phyloP scores from a whole-genome alignment of 2,888 invertebrate genomes.

The Xestoiulus laeticollis region DNA sequence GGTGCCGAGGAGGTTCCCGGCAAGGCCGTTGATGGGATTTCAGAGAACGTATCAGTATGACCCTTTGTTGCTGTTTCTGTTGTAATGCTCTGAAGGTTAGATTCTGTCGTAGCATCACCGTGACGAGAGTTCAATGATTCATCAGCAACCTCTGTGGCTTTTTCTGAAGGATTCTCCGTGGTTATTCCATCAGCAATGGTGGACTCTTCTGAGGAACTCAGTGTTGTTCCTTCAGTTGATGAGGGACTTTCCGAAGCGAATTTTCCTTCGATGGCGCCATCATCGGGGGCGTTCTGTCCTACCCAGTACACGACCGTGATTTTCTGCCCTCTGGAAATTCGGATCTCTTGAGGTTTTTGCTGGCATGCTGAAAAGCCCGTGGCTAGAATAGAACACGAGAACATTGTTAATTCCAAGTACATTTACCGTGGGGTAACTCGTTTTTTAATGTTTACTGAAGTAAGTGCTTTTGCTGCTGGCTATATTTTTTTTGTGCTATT shows the following conservation, averaged over 20 bases:
- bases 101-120: neutral
- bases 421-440: neutral
- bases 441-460: neutral
- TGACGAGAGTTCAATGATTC: neutral
- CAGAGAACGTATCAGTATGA: neutral
- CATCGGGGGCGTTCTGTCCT: slow-evolving; percentile 47
- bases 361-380: slow-evolving; percentile 46
- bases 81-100: neutral
- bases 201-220: neutral
- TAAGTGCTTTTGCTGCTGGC: neutral
- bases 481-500: neutral
- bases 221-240: neutral
- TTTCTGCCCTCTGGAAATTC: slow-evolving; percentile 49
- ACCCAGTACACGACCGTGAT: slow-evolving; percentile 53
- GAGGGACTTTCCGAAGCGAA: neutral
- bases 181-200: neutral
- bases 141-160: neutral
- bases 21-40: slow-evolving; percentile 21
- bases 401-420: slow-evolving; percentile 23
- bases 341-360: slow-evolving; percentile 45
- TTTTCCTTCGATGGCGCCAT: slow-evolving; percentile 24
- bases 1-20: neutral
- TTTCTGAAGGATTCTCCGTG: neutral
- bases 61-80: neutral
- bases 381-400: neutral